These are phyloP conservation scores for Agonopterix subpropinquella DNA, from an alignment of 2,888 invertebrate genomes.

Conservation along the genomic window DNA sequence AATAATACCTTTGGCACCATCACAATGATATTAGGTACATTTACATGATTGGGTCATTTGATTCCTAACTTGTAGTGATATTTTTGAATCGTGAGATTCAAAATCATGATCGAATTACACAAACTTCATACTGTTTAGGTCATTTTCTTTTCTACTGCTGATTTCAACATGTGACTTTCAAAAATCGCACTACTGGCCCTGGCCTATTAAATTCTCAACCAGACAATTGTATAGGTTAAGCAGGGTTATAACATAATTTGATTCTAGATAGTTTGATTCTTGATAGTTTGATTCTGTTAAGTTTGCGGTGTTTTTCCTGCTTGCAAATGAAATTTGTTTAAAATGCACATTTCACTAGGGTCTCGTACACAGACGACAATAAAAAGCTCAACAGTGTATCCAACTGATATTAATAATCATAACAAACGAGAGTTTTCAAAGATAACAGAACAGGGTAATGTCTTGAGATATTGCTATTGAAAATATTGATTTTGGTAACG, in stretches of 20 bases:
- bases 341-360: constrained; percentile 51
- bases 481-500: constrained; percentile 15
- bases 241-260: no score
- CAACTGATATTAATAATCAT: constrained; percentile 13
- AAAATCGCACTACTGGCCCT: no score
- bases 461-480: constrained; percentile 4
- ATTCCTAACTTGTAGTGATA: no score
- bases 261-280: not conserved
- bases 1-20: constrained; percentile 6
- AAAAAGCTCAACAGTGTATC: constrained; percentile 30
- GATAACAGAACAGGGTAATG: constrained; percentile 10
- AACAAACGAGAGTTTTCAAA: constrained; percentile 10
- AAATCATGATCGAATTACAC: no score
- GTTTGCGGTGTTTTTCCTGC: constrained; percentile 49
- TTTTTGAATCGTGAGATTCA: no score
- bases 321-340: constrained; percentile 42
- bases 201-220: no score
- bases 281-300: not conserved
- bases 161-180: no score
- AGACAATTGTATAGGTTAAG: no score
- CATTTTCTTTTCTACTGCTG: no score
- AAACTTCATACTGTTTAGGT: no score
- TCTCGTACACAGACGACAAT: constrained; percentile 42
- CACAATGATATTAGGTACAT: not conserved
- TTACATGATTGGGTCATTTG: not conserved